Evolutionary conservation across 2,888 invertebrate species (phyloP).

Genomic region (Pyrrhopygopsis socrates): DNA sequence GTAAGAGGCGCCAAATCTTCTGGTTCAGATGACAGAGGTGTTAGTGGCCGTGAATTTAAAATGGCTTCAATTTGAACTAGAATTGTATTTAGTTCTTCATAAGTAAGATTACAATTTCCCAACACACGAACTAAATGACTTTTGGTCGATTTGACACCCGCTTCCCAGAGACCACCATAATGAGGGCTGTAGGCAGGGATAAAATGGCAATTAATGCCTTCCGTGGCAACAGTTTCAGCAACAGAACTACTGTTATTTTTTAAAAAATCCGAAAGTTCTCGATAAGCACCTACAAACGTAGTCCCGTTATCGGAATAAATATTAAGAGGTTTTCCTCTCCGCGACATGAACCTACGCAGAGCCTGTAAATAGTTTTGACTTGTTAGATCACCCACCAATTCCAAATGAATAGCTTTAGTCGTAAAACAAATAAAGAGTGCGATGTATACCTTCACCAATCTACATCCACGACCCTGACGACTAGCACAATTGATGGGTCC

Average conservation of each 20-base stretch:
- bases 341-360: conserved; percentile 56
- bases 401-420: conserved; percentile 67
- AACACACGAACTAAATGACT: conserved; percentile 58
- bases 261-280: conserved; percentile 40
- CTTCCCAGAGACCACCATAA: conserved; percentile 65
- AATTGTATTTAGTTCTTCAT: no score
- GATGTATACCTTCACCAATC: conserved; percentile 65
- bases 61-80: no score
- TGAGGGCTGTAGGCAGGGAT: conserved; percentile 69
- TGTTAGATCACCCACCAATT: conserved; percentile 69
- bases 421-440: conserved; percentile 70
- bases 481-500: conserved; percentile 68
- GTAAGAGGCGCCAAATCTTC: conserved; percentile 63
- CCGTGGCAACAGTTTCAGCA: conserved; percentile 33
- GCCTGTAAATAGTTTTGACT: conserved; percentile 53
- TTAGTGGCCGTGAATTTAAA: conserved; percentile 73
- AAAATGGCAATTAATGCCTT: conserved; percentile 59
- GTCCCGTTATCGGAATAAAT: conserved; percentile 66
- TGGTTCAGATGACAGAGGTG: conserved; percentile 65
- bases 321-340: conserved; percentile 59
- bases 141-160: conserved; percentile 64
- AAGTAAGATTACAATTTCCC: conserved; percentile 71
- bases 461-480: conserved; percentile 75
- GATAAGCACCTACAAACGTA: conserved; percentile 58
- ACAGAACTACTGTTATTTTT: conserved; percentile 29